Base-by-base conservation (phyloP, 2,888 invertebrate species). In the Drosophila colorata region DNA sequence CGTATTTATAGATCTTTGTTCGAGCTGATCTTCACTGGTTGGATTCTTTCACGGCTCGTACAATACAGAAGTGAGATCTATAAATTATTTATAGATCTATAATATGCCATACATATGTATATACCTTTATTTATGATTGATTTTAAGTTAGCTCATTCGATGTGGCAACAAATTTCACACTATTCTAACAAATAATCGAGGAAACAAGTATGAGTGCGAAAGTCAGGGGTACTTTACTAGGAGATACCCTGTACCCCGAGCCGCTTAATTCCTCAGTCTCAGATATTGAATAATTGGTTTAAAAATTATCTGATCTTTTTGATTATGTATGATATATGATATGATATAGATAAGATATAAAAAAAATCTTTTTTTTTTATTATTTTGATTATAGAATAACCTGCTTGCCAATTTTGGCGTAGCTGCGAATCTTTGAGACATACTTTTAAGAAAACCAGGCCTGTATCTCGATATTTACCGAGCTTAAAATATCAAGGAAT, bases 61-160 rank as follows among this genome's bases (percentile, higher is more conserved):
- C 33, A 28, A 48, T 31, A 37, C 28, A 11, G 2, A 46, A 20
- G 20, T 37, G 31, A 61, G 16, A 38, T 11, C 13, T 5, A 51
- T 69, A 40, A 35, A 69, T 72, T 75, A 72, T 74, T 74, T 53
- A 60, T 58, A 23, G n/a, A 46, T 18, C n/a, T 38, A 16, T 51
- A 61, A 65, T 55, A 8, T 38, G 33, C 18, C 43, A 71, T 65
- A 59, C 68, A 74, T 63, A 74, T 78, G 69, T 31, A 58, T 23
- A 60, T 52, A 38, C 37, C 51, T 20, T 56, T 46, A 68, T 67
- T 78, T 78, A 73, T 74, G 78, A 78, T 63, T 56, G 56, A 73
- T 55, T 46, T 53, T 47, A 59, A 38, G 28, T 23, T 37, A 35
- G 18, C 65, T 65, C 23, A 28, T 20, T 47, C 67, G 57, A 52